phyloP scores from a whole-genome alignment of 2,797 vertebrate species.

The Benthosema pterotum region DNA sequence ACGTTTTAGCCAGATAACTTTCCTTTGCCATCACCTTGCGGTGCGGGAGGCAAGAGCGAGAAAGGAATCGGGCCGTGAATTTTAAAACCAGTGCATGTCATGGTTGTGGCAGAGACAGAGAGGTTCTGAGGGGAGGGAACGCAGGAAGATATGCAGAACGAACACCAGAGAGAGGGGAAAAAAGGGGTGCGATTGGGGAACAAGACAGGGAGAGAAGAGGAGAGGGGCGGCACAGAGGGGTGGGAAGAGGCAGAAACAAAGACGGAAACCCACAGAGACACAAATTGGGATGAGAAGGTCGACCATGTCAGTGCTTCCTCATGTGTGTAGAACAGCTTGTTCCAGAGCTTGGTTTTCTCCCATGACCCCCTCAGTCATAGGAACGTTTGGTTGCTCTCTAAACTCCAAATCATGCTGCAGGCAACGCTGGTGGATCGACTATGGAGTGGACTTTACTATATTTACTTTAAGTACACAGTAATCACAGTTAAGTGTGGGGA shows the following conservation, averaged over 20 bases:
- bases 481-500: neutral
- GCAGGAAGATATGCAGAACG: no score
- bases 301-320: slow-evolving; percentile 30
- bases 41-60: no score
- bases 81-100: no score
- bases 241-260: neutral
- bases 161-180: no score
- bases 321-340: slow-evolving; percentile 46
- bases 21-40: no score
- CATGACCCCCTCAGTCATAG: slow-evolving; percentile 36
- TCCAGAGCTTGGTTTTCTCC: slow-evolving; percentile 48
- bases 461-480: neutral
- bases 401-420: slow-evolving; percentile 45
- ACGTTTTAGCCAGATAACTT: no score
- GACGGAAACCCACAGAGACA: no score
- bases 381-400: slow-evolving; percentile 37
- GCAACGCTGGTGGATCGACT: slow-evolving; percentile 17
- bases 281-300: slow-evolving; percentile 27
- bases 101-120: no score
- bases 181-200: no score
- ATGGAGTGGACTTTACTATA: slow-evolving; percentile 10
- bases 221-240: neutral
- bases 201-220: neutral
- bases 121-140: no score
- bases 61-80: no score